These are phyloP conservation scores for Eristalis intricaria DNA, from an alignment of 2,888 invertebrate genomes.

Conservation along the genomic window DNA sequence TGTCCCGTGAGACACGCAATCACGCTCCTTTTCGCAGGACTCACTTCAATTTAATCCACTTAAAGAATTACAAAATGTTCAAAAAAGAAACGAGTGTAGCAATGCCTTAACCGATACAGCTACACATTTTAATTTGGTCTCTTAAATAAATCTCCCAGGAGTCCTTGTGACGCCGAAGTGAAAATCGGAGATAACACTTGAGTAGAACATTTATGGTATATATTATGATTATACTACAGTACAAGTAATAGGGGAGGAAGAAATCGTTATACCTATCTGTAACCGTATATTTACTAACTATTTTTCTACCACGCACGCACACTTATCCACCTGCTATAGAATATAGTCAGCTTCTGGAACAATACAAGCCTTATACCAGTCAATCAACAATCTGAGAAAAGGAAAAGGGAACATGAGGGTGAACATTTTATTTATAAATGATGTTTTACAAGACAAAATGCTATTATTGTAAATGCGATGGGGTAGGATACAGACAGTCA, in stretches of 20 bases:
- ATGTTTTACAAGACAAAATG: slow-evolving; percentile 51
- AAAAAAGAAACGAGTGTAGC: slow-evolving; percentile 2
- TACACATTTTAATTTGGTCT: slow-evolving; percentile 40
- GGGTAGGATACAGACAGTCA: slow-evolving; percentile 40
- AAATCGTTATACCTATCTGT: slow-evolving; percentile 19
- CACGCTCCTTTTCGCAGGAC: slow-evolving; percentile 57
- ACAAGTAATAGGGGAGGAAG: slow-evolving; percentile 1
- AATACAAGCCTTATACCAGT: not conserved
- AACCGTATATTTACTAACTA: slow-evolving; percentile 54
- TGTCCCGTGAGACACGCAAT: slow-evolving; percentile 68
- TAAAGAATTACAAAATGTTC: slow-evolving; percentile 63
- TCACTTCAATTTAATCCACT: slow-evolving; percentile 72
- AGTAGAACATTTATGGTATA: slow-evolving; percentile 19
- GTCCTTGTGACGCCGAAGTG: slow-evolving; percentile 40
- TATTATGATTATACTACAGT: not conserved
- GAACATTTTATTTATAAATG: slow-evolving; percentile 7
- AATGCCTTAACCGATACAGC: slow-evolving; percentile 5
- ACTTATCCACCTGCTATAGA: slow-evolving; percentile 66
- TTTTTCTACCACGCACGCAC: slow-evolving; percentile 50
- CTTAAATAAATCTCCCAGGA: slow-evolving; percentile 47
- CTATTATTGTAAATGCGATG: not conserved
- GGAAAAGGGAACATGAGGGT: not conserved
- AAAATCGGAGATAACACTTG: slow-evolving; percentile 55
- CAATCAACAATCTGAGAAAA: not conserved
- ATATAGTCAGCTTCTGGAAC: not conserved